Evolutionary conservation across 2,888 invertebrate genomes (phyloP), one percentile per base, ranked within the genome.

Genomic region (Diloba caeruleocephala): DNA sequence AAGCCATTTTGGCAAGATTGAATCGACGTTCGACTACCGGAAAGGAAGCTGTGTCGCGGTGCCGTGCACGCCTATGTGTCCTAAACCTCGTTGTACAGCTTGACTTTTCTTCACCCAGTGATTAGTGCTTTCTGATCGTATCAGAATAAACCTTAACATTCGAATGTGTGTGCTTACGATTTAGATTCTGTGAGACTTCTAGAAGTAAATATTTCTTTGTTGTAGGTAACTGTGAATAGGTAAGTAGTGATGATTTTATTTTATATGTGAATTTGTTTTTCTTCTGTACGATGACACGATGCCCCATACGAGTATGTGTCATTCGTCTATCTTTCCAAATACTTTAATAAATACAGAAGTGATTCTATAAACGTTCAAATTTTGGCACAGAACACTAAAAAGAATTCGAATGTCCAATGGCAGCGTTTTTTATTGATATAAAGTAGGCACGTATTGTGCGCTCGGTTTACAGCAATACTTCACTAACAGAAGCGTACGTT

Each of bases 361-460:
- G 15, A 26, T 39, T 2, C n/a, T 4, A 4, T 31, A 31, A 17
- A 46, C n/a, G 12, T 43, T 42, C 7, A 23, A 42, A 42, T 48
- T 59, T 26, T 19, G 12, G 15, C 28, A 17, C 13, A 33, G 17
- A 54, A 43, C 12, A 25, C 39, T 43, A 25, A 43, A 62, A 34
- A 12, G 31, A 52, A 64, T 52, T 58, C 31, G 55, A 33, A 57
- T 61, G 62, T 68, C 61, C 51, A 51, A 53, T 49, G 56, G 39
- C 41, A 34, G 42, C 56, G 29, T 39, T 58, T 59, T n/a, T 45
- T 58, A 59, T 64, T 56, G 69, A 69, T 67, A 65, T 61, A 65
- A 67, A 68, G 70, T 57, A 48, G 51, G 56, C 66, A 54, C 65
- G 55, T 53, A 64, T 59, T 70, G 70, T 64, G 67, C 50, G 51